Percentiles rank a stretch among this genome's conserved stretches.
Evolutionary conservation across 2,888 invertebrate genomes (phyloP).

Genomic region (Lasioglossum marginatum): DNA sequence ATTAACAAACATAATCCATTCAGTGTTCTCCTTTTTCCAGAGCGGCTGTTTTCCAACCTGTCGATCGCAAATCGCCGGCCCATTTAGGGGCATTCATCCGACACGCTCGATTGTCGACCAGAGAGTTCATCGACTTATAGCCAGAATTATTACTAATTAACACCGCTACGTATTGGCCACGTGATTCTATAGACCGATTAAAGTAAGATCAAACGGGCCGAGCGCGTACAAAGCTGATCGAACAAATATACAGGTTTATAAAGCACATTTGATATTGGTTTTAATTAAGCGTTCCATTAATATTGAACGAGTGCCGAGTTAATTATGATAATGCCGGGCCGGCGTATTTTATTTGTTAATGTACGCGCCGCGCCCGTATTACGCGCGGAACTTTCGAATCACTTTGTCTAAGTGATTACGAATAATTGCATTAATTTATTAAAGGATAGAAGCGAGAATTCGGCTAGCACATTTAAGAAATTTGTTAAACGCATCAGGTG

Average conservation of each 20-base stretch:
- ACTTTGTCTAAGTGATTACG: not conserved
- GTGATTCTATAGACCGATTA: not conserved
- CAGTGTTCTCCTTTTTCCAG: not conserved
- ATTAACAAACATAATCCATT: slow-evolving; percentile 11
- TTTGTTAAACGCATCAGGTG: not conserved
- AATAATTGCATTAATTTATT: not conserved
- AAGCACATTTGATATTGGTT: not conserved
- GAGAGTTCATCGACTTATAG: not conserved
- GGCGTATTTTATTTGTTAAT: not conserved
- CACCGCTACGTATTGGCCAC: not conserved
- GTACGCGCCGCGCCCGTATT: not conserved
- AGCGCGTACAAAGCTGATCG: not conserved
- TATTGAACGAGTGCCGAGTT: slow-evolving; percentile 1
- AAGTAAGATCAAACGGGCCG: not conserved
- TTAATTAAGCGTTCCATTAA: not conserved
- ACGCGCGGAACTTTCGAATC: not conserved
- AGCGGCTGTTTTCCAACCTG: not conserved
- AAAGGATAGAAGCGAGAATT: not conserved
- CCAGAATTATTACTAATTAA: not conserved
- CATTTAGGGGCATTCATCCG: not conserved
- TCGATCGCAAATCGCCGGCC: not conserved
- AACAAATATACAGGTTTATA: not conserved
- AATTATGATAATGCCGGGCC: not conserved
- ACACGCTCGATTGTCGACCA: not conserved
- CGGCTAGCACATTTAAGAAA: not conserved